Evolutionary conservation across 1,140 invertebrate genomes (phyloP), one percentile per base, ranked within the genome.

Genomic region (Polyergus mexicanus): DNA sequence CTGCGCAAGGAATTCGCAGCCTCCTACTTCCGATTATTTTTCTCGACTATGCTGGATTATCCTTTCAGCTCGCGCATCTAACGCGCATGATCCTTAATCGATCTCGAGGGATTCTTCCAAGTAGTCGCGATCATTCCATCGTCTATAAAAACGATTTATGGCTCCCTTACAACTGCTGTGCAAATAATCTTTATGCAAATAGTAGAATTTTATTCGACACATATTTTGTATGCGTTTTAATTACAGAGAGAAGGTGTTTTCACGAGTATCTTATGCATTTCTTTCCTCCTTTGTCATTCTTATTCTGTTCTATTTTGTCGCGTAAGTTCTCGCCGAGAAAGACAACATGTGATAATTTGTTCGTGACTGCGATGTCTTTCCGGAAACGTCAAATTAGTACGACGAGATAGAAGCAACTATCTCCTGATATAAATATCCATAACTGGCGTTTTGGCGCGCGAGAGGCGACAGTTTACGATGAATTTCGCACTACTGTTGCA

Each of bases 341-440:
- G 69, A 85, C 69, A 81, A 80, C 56, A 25, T 32, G 65, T n/a
- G 87, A 89, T 86, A 86, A 89, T 86, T 83, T 68, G 75, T 84
- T 85, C 44, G 85, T 77, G 89, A 54, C 58, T 87, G 85, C 85
- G 86, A 88, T 86, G 91, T 56, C 89, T 84, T 90, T 91, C 90
- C 91, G 91, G 91, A 92, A 92, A 71, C 88, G 81, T 80, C 89
- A 87, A 92, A 92, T 87, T 91, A 89, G 90, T 91, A 91, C 90
- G 87, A 91, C 54, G 86, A 83, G 91, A 92, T 92, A 92, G 84
- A 86, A 83, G 88, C 47, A 74, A 88, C 86, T 90, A 90, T 90
- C 89, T 90, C 80, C 58, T 90, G 89, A 90, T 90, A 90, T 88
- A 90, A 90, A 90, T 90, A 90, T 90, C 86, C 88, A 85, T 81